Percentiles rank a stretch among this genome's conserved stretches.
Evolutionary conservation across 2,888 invertebrate genomes (phyloP).

Genomic region (Anodontia alba): DNA sequence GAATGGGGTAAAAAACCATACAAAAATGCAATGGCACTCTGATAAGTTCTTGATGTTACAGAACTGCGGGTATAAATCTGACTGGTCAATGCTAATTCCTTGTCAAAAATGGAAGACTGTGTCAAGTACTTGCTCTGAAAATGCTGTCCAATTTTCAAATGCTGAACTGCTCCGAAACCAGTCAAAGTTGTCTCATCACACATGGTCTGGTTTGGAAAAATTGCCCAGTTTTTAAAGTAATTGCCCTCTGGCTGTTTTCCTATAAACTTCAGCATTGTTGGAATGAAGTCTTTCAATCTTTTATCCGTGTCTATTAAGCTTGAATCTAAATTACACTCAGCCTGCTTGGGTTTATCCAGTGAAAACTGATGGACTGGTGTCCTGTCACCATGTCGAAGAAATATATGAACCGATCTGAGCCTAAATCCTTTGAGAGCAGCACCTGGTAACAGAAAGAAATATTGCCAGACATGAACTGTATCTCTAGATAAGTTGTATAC

Average conservation of each 20-base stretch:
- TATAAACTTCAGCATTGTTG: constrained; percentile 49
- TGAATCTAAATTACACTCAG: neutral
- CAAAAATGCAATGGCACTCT: constrained; percentile 93
- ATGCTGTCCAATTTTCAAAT: constrained; percentile 91
- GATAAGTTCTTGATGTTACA: constrained; percentile 94
- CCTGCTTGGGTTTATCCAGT: constrained; percentile 86
- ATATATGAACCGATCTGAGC: constrained; percentile 75
- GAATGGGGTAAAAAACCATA: constrained; percentile 89
- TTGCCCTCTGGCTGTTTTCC: constrained; percentile 85
- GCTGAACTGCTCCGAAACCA: constrained; percentile 91
- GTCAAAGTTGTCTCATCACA: constrained; percentile 96
- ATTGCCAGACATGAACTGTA: too few species aligned
- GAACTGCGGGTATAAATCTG: constrained; percentile 90
- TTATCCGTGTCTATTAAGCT: constrained; percentile 13
- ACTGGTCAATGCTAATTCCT: constrained; percentile 79
- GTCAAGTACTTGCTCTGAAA: constrained; percentile 85
- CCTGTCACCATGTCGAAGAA: constrained; percentile 95
- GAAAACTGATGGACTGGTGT: constrained; percentile 94
- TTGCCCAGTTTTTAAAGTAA: constrained; percentile 72
- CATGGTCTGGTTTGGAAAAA: constrained; percentile 72
- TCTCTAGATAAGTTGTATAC: too few species aligned
- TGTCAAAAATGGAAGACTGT: constrained; percentile 77
- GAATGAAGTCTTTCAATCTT: constrained; percentile 42
- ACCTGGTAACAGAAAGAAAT: constrained; percentile 60
- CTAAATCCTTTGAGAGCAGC: constrained; percentile 56